Percentiles rank a stretch among this genome's conserved stretches.
These are phyloP conservation scores for Anguilla marmorata DNA, from an alignment of 2,797 vertebrate species.

Conservation along the genomic window DNA sequence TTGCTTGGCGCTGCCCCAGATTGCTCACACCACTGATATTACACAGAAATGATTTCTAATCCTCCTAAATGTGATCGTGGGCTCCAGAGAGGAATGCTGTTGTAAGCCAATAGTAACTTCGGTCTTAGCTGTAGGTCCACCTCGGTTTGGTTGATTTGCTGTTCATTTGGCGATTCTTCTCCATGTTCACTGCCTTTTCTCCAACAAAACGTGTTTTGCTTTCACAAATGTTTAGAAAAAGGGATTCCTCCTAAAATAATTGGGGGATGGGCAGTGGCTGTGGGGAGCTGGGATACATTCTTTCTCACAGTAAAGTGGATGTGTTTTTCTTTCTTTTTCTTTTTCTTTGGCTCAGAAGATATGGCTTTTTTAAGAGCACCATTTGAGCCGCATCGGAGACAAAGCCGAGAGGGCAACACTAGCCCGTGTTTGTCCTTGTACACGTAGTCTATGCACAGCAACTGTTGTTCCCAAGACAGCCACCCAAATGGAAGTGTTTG, in stretches of 20 bases:
- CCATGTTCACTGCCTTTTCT: neutral
- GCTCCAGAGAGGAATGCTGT: neutral
- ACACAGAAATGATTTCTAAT: neutral
- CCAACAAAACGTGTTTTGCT: neutral
- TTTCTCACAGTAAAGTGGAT: slow-evolving; percentile 5
- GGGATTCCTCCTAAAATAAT: neutral
- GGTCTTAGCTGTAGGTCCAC: neutral
- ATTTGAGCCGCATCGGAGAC: neutral
- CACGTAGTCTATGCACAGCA: slow-evolving; percentile 1
- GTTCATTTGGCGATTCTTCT: neutral
- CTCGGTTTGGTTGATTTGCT: neutral
- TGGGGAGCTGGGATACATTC: neutral
- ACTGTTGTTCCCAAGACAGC: slow-evolving; percentile 37
- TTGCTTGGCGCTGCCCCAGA: neutral
- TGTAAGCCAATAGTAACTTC: neutral
- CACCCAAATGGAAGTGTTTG: slow-evolving; percentile 45
- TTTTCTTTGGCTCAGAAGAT: neutral
- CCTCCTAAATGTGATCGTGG: neutral
- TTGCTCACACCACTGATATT: slow-evolving; percentile 12
- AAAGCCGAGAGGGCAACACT: slow-evolving; percentile 8
- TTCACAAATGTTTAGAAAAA: neutral
- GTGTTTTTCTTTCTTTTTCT: slow-evolving; percentile 1
- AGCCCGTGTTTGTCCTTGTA: slow-evolving; percentile 16
- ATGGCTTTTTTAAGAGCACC: neutral
- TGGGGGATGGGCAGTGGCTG: neutral